Evolutionary conservation across 2,797 vertebrate species (phyloP).

Genomic region (Chloroceryle inda): DNA sequence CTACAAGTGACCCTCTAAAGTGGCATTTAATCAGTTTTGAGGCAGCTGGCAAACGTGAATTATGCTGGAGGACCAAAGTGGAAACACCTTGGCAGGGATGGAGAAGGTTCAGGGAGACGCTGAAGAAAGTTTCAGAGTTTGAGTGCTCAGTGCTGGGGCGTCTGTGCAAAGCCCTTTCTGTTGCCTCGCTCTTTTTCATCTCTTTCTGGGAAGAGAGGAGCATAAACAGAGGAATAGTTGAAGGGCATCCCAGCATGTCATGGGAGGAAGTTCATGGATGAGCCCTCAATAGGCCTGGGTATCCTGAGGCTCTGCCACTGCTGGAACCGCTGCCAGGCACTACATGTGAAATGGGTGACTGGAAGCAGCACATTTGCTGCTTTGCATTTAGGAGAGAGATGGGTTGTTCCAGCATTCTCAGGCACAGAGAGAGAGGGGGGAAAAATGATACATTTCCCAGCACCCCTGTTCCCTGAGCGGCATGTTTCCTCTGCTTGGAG

Average conservation of each 20-base stretch:
- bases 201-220: background rate
- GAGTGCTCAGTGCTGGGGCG: background rate
- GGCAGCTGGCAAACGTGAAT: conserved; percentile 18
- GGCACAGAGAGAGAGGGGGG: background rate
- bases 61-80: background rate
- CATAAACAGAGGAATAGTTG: background rate
- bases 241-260: background rate
- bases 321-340: background rate
- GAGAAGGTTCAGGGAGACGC: background rate
- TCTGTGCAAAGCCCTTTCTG: background rate
- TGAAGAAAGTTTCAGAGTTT: background rate
- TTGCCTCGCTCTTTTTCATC: background rate
- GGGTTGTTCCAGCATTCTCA: background rate
- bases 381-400: background rate
- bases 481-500: background rate
- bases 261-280: background rate
- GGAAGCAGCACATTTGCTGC: background rate
- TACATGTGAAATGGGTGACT: accelerated
- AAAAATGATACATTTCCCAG: background rate
- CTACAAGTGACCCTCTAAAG: conserved; percentile 26
- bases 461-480: background rate
- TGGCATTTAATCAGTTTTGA: conserved; percentile 55
- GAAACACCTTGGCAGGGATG: background rate
- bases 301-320: background rate
- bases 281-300: background rate